These are phyloP conservation scores for Daboia siamensis DNA, from an alignment of 2,113 vertebrate genomes.

Conservation along the genomic window DNA sequence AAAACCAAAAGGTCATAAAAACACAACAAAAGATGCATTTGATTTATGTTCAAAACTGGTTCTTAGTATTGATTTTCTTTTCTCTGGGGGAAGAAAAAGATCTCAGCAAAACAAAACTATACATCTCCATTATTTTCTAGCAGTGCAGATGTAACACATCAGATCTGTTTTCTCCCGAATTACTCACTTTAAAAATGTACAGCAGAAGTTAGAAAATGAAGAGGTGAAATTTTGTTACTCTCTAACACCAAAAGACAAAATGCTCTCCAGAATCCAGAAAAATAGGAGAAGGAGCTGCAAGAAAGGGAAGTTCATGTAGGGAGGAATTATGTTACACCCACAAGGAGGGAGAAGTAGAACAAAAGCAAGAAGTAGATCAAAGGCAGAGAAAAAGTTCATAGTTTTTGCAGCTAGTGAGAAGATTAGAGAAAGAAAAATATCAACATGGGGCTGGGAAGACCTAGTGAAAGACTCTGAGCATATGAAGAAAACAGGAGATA, in stretches of 20 bases:
- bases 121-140: conserved; percentile 66
- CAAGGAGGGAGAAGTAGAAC: conserved; percentile 66
- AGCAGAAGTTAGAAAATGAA: conserved; percentile 24
- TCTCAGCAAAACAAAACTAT: conserved; percentile 61
- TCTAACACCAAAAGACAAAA: conserved; percentile 18
- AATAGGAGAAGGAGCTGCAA: conserved; percentile 47
- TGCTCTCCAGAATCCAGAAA: conserved; percentile 17
- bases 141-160: conserved; percentile 58
- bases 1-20: conserved; percentile 66
- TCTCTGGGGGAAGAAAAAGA: conserved; percentile 27
- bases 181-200: conserved; percentile 32
- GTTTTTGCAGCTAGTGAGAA: conserved; percentile 58
- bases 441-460: conserved; percentile 58
- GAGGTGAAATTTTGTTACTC: not conserved
- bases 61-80: conserved; percentile 71
- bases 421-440: conserved; percentile 67
- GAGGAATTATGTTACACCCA: conserved; percentile 55
- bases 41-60: conserved; percentile 70
- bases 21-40: conserved; percentile 66
- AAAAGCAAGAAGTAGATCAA: conserved; percentile 63
- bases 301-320: conserved; percentile 51
- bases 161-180: conserved; percentile 25
- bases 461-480: conserved; percentile 3
- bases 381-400: conserved; percentile 63
- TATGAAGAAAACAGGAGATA: conserved; percentile 55